A percentile compares a stretch with the other conserved stretches of the same genome.
These are phyloP conservation scores for Thereva nobilitata DNA, from an alignment of 2,888 invertebrate species.

Conservation along the genomic window DNA sequence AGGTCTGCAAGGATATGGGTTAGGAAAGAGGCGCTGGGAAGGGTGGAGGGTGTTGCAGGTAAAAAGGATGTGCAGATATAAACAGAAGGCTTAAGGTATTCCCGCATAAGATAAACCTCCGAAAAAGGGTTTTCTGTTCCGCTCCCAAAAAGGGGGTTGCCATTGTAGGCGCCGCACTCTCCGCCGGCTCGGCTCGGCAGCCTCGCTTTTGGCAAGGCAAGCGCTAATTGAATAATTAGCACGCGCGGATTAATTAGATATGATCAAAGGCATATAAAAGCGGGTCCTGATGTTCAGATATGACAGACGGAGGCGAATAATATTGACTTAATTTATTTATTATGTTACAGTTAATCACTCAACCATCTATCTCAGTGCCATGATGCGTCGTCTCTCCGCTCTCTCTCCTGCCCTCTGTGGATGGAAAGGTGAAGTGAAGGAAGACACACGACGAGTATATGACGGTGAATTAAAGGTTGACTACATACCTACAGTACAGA, in stretches of 20 bases:
- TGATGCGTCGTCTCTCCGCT: too few relatives aligned
- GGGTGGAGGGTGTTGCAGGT: too few relatives aligned
- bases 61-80: too few relatives aligned
- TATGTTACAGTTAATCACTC: conserved; percentile 20
- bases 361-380: conserved; percentile 10
- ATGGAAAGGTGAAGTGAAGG: too few relatives aligned
- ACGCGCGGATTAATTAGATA: conserved; percentile 41
- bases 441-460: too few relatives aligned
- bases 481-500: too few relatives aligned
- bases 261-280: conserved; percentile 40
- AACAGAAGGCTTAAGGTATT: too few relatives aligned
- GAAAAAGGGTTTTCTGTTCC: conserved; percentile 7
- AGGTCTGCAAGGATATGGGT: too few relatives aligned
- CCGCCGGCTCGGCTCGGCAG: not conserved
- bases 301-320: conserved; percentile 30
- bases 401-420: too few relatives aligned
- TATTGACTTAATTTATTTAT: conserved; percentile 33
- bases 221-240: conserved; percentile 42
- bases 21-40: too few relatives aligned
- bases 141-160: conserved; percentile 13
- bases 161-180: conserved; percentile 1
- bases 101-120: not conserved
- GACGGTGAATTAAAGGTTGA: too few relatives aligned
- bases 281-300: conserved; percentile 30
- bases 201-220: conserved; percentile 38